Evolutionary conservation across 1,140 invertebrate species (phyloP), one percentile per base, ranked within the genome.

Genomic region (Megathymus violae): DNA sequence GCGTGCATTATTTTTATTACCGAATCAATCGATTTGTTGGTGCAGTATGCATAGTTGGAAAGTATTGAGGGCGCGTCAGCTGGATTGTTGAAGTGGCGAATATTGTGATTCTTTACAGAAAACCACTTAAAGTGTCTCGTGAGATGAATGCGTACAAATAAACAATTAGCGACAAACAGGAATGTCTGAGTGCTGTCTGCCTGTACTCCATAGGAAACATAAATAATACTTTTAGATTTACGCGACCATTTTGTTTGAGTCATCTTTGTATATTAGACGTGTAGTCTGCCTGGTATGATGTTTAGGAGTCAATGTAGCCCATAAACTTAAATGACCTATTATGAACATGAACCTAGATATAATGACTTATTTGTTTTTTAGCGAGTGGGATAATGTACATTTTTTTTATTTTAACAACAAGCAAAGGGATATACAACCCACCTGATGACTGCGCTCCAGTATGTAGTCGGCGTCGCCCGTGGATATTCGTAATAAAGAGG

Each of bases 91-190:
- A 74, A 74, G 72, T 74, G 69, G 72, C 69, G 64, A 74, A 74
- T 71, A 74, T 71, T 63, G 63, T 74, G 65, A 68, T 66, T 71
- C 62, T 74, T 64, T 61, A 66, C 62, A 56, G 65, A 60, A 69
- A 68, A 74, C 69, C 72, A 74, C 69, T 74, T 71, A 54, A 74
- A 67, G 61, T 69, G 72, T 71, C 69, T 64, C 56, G 46, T 41
- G 50, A 62, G 65, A 74, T 67, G 59, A 71, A 74, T 74, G 65
- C 47, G 67, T 69, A 67, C 64, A 70, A 73, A 73, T 67, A 73
- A 73, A 64, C 67, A 73, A 73, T 73, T 73, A 70, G 58, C 67
- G 62, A 63, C 66, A 62, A 46, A 58, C 54, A 36, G 56, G 56
- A 59, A 59, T 59, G 56, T 48, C 44, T 59, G 22, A 59, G 56